These are phyloP conservation scores for Chaetoderma sp. DNA, from an alignment of 2,888 invertebrate genomes.

Conservation along the genomic window DNA sequence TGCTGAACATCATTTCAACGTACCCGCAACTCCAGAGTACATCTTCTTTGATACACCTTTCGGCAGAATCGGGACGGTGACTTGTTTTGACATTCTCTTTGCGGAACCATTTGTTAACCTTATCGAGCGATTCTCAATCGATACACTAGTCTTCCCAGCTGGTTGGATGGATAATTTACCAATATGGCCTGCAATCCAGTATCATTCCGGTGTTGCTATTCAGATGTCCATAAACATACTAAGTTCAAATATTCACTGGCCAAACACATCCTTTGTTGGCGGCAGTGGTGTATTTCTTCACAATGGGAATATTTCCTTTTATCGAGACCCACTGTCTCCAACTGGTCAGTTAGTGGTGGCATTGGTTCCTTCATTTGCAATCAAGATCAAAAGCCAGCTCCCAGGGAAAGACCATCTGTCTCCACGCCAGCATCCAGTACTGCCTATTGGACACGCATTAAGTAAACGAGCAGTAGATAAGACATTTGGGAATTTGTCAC, in stretches of 20 bases:
- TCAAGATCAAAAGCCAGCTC: not conserved
- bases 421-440: no score
- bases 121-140: conserved; percentile 73
- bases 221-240: conserved; percentile 79
- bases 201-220: conserved; percentile 80
- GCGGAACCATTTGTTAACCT: conserved; percentile 77
- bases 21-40: conserved; percentile 42
- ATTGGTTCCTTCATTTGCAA: not conserved
- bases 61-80: conserved; percentile 76
- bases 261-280: conserved; percentile 69
- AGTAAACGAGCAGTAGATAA: no score
- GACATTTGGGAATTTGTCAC: no score
- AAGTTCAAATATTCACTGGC: conserved; percentile 79
- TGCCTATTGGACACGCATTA: no score
- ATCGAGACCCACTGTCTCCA: not conserved
- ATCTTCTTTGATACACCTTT: conserved; percentile 55
- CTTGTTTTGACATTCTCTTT: conserved; percentile 87
- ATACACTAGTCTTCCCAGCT: conserved; percentile 78
- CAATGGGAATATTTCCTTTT: conserved; percentile 29
- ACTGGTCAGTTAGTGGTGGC: not conserved
- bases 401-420: no score
- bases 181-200: conserved; percentile 51
- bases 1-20: conserved; percentile 71
- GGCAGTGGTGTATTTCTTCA: conserved; percentile 83
- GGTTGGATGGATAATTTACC: conserved; percentile 89